Conservation (phyloP, 2,113 vertebrate genomes). For the Pollachius pollachius region DNA sequence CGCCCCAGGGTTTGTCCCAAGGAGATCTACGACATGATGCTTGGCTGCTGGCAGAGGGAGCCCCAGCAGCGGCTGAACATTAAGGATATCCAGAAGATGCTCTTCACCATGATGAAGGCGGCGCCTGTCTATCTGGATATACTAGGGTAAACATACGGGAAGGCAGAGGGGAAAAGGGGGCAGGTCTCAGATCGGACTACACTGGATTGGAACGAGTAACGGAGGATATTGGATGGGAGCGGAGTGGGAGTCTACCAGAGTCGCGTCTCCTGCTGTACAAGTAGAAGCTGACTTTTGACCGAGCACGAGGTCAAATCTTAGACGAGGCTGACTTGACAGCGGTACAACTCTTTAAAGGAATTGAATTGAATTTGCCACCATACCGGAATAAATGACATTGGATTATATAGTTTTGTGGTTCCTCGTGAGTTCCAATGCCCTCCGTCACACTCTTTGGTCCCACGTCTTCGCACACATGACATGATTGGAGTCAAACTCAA, state of each 20-base stretch:
- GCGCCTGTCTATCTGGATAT: conserved; percentile 80
- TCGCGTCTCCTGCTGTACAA: neutral
- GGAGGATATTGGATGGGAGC: neutral
- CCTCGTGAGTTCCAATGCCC: too few species aligned
- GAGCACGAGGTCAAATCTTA: neutral
- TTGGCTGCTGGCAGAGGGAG: conserved; percentile 81
- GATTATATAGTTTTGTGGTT: too few species aligned
- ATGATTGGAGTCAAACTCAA: too few species aligned
- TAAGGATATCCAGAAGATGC: conserved; percentile 78
- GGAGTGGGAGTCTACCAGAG: neutral
- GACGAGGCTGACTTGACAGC: too few species aligned
- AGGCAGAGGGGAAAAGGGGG: neutral
- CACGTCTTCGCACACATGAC: too few species aligned
- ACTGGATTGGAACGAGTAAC: neutral
- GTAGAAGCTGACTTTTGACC: neutral
- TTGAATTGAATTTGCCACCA: too few species aligned
- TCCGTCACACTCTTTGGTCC: too few species aligned
- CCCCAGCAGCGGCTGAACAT: conserved; percentile 79
- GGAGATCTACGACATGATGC: conserved; percentile 79
- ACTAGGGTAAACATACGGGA: conserved; percentile 61
- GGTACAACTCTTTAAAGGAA: too few species aligned
- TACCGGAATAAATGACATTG: too few species aligned
- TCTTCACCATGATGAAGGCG: conserved; percentile 75
- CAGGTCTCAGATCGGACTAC: conserved; percentile 2
- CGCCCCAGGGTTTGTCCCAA: conserved; percentile 77